These are phyloP conservation scores for Lacanobia wlatinum DNA, from an alignment of 2,888 invertebrate genomes.

Conservation along the genomic window DNA sequence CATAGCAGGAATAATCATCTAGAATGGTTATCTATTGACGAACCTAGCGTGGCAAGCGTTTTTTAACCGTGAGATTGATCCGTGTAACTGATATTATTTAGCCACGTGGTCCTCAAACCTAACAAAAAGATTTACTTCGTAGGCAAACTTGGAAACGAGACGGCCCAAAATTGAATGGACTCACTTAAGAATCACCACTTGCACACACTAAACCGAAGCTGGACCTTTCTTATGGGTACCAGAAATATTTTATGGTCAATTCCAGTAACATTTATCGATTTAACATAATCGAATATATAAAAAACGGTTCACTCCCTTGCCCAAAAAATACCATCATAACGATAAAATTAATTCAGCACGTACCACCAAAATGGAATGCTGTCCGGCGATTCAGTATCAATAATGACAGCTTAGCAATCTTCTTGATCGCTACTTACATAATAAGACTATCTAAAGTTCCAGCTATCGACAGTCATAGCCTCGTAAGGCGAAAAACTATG, in stretches of 20 bases:
- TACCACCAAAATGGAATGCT: constrained; percentile 20
- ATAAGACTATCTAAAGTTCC: constrained; percentile 42
- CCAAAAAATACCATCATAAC: constrained; percentile 3
- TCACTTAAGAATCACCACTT: neutral
- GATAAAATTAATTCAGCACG: constrained; percentile 43
- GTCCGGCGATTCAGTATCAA: constrained; percentile 47
- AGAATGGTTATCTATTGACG: no score
- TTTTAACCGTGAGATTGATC: no score
- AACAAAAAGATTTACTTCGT: no score
- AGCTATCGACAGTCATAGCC: constrained; percentile 28
- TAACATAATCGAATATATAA: neutral
- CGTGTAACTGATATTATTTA: no score
- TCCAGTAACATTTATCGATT: neutral
- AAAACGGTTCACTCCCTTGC: neutral
- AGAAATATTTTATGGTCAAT: neutral
- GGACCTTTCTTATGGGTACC: neutral
- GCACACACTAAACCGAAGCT: neutral
- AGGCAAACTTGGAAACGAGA: neutral
- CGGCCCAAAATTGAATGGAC: neutral
- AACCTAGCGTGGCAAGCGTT: no score
- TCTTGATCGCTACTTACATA: constrained; percentile 43
- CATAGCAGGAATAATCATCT: no score
- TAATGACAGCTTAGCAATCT: constrained; percentile 45
- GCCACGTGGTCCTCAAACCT: no score
- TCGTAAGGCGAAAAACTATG: constrained; percentile 68